Conservation (phyloP, 1,140 invertebrate species). For the Lucilia cuprina region DNA sequence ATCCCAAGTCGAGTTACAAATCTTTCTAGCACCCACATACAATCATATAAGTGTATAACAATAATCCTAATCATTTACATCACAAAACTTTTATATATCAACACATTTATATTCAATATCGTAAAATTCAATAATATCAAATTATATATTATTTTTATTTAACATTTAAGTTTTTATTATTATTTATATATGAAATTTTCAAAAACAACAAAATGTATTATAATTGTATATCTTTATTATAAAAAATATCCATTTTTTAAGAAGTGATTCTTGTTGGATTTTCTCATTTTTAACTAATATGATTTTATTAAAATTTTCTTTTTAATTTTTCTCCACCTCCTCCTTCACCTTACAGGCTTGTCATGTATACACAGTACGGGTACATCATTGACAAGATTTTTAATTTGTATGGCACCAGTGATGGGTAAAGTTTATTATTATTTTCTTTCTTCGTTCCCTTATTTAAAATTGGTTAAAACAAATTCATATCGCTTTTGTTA, state of each 20-base stretch:
- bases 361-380: slow-evolving; percentile 37
- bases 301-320: neutral
- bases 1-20: too few species aligned
- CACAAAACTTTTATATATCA: too few species aligned
- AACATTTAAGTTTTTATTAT: too few species aligned
- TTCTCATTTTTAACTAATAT: neutral
- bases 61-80: too few species aligned
- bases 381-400: slow-evolving; percentile 56
- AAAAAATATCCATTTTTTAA: neutral
- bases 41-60: too few species aligned
- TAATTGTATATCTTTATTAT: too few species aligned
- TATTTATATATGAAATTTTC: too few species aligned
- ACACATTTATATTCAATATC: too few species aligned
- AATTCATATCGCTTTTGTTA: neutral
- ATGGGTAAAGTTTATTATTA: slow-evolving; percentile 51
- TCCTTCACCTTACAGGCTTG: neutral
- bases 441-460: neutral
- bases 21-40: too few species aligned
- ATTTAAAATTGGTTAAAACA: neutral
- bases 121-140: too few species aligned
- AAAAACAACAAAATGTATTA: too few species aligned
- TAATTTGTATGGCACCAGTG: slow-evolving; percentile 61
- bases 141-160: too few species aligned
- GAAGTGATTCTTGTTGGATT: neutral
- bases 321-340: neutral